Percentiles rank a stretch among this genome's conserved stretches.
Evolutionary conservation across 2,888 invertebrate genomes (phyloP).

Genomic region (Erannis defoliaria): DNA sequence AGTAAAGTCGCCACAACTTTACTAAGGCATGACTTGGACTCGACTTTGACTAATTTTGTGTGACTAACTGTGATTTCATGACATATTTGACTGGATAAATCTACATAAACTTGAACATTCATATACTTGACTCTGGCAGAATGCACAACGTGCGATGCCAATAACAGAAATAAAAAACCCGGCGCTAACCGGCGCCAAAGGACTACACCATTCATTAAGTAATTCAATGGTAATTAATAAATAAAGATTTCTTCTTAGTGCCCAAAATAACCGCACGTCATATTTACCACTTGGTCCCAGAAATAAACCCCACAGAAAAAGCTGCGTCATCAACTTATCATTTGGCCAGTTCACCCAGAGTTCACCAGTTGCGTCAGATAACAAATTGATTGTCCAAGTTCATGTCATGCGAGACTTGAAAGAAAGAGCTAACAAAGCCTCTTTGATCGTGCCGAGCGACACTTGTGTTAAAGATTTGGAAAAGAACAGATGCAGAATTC

Average conservation of each 20-base stretch:
- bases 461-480: not conserved
- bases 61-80: too few species aligned
- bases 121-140: too few species aligned
- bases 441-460: conserved; percentile 19
- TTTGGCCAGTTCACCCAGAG: not conserved
- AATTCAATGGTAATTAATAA: too few species aligned
- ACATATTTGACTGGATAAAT: too few species aligned
- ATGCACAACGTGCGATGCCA: too few species aligned
- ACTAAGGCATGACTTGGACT: too few species aligned
- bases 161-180: too few species aligned
- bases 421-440: conserved; percentile 6
- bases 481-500: not conserved
- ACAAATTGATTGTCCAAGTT: conserved; percentile 24
- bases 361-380: conserved; percentile 7
- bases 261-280: not conserved
- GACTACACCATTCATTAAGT: not conserved
- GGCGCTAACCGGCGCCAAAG: not conserved
- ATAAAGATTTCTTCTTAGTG: not conserved
- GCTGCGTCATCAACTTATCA: conserved; percentile 5
- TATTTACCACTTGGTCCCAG: not conserved
- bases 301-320: not conserved
- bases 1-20: too few species aligned
- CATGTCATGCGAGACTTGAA: conserved; percentile 7
- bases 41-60: too few species aligned
- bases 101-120: too few species aligned